Evolutionary conservation across 2,113 vertebrate genomes (phyloP), one percentile per base, ranked within the genome.

Genomic region (Hippocampus zosterae): DNA sequence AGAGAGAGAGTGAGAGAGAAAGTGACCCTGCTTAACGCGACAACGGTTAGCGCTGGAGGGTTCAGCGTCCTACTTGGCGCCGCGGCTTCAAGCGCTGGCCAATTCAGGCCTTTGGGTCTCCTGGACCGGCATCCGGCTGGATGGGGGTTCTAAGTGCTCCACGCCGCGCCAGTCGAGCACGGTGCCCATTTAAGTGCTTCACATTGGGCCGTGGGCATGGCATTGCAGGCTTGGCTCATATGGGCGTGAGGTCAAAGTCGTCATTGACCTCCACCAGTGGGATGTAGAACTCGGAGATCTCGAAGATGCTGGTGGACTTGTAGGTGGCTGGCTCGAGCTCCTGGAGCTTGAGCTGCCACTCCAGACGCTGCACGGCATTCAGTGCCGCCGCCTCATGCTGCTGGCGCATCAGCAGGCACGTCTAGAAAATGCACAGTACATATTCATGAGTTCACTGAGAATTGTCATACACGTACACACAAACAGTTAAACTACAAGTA

Each of bases 301-400:
- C 96, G 59, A 98, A 98, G 89, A 98, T 98, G 93, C 96, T 97
- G 93, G 98, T 93, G 23, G 96, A 98, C 88, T 98, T 98, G 90
- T 98, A 96, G 0, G 95, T 96, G 85, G 97, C 96, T 46, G 94
- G 96, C 82, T 98, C 97, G 1, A 98, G 94, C 83, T 99, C 97
- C 84, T 99, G 96, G 69, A 98, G 94, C 78, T 98, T 98, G 41
- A 98, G 95, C 90, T 98, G 97, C 97, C 97, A 98, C 88, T 99
- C 96, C 76, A 99, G 90, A 21, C 97, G 95, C 90, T 98, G 97
- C 78, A 99, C 96, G 0, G 97, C 97, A 15, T 98, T 99, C 62
- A 99, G 92, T 23, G 97, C 97, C 0, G 97, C 97, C 71, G 97
- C 97, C 90, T 99, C 97, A 1, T 99, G 97, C 91, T 99, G 97